These are phyloP conservation scores for Pseudonaja textilis DNA, from an alignment of 2,113 vertebrate species.

Conservation along the genomic window DNA sequence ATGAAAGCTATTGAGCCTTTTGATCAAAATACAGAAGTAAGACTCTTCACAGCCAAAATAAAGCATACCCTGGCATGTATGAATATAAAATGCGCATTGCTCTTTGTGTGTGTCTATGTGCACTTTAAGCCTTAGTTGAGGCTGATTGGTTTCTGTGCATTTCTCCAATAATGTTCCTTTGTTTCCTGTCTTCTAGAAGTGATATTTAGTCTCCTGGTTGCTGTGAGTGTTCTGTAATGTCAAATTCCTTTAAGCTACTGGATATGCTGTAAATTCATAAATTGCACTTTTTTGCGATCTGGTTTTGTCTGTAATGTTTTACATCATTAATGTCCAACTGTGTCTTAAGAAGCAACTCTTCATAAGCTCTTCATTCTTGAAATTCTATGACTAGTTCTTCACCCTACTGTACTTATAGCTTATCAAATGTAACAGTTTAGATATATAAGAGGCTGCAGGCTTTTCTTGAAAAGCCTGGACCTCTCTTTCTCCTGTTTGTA, in stretches of 20 bases:
- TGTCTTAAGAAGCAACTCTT: background rate
- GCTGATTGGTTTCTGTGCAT: background rate
- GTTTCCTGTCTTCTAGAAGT: background rate
- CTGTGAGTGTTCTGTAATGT: background rate
- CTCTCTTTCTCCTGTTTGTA: background rate
- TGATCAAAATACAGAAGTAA: background rate
- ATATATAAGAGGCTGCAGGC: too few species aligned
- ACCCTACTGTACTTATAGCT: background rate
- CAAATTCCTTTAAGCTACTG: background rate
- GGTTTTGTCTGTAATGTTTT: background rate
- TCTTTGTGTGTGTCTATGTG: background rate
- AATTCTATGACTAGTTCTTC: background rate
- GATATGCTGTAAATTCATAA: background rate
- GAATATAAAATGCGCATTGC: background rate
- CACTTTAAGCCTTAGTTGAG: background rate
- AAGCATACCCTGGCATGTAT: background rate
- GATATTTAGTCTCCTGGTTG: background rate
- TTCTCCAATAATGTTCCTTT: background rate
- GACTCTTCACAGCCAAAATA: background rate
- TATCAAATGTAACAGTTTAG: background rate
- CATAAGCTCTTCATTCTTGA: background rate
- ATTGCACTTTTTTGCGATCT: background rate
- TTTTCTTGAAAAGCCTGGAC: background rate
- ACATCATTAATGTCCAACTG: background rate
- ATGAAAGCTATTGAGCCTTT: background rate